A percentile compares a stretch with the other conserved stretches of the same genome.
phyloP scores from a whole-genome alignment of 2,113 vertebrate species.

The Sinocyclocheilus grahami region DNA sequence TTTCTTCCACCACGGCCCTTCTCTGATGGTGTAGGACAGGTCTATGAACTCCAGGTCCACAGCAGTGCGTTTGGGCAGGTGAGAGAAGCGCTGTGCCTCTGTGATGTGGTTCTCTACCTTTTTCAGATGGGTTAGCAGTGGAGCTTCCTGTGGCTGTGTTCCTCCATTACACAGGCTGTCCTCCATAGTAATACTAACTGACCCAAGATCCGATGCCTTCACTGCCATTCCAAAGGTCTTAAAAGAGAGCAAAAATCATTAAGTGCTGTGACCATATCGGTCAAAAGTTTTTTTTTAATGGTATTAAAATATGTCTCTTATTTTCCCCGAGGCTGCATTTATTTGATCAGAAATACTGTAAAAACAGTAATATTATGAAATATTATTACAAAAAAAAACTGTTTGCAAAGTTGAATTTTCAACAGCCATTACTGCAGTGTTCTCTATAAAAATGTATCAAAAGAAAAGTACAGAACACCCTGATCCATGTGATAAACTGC shows the following conservation, averaged over 20 bases:
- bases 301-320: no score
- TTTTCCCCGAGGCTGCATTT: no score
- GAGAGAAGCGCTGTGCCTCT: constrained; percentile 92
- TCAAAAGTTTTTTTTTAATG: no score
- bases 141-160: constrained; percentile 76
- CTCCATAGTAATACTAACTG: constrained; percentile 87
- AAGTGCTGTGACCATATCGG: background rate
- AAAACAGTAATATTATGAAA: no score
- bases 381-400: no score
- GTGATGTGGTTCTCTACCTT: constrained; percentile 99
- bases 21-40: constrained; percentile 91
- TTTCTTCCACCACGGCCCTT: constrained; percentile 92
- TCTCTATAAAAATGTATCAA: background rate
- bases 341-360: no score
- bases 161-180: constrained; percentile 80
- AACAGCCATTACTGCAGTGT: no score
- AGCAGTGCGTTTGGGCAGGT: constrained; percentile 90
- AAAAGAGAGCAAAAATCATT: constrained; percentile 3
- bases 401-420: no score
- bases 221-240: constrained; percentile 80
- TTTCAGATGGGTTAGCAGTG: constrained; percentile 90
- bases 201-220: constrained; percentile 73
- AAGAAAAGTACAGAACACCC: background rate
- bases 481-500: background rate
- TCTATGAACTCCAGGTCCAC: constrained; percentile 94